Conservation (phyloP, 2,888 invertebrate species). For the Agrilus cyanescens region DNA sequence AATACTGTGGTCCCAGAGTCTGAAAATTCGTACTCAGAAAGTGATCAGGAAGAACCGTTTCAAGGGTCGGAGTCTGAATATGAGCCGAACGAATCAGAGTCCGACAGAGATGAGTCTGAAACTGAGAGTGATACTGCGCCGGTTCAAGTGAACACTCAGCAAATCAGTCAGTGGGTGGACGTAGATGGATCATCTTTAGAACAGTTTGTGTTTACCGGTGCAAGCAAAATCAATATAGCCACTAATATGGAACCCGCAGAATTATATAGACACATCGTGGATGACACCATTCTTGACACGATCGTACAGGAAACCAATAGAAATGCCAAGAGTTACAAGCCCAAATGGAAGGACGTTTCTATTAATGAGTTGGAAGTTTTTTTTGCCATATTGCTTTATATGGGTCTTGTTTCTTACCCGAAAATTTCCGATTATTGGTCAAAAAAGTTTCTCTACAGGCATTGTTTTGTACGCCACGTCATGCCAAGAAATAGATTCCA, state of each 20-base stretch:
- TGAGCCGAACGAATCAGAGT: no score
- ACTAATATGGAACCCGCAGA: not conserved
- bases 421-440: slow-evolving; percentile 4
- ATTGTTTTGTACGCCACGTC: slow-evolving; percentile 2
- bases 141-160: no score
- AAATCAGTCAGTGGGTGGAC: no score
- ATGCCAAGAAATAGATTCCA: slow-evolving; percentile 5
- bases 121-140: no score
- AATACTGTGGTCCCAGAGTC: no score
- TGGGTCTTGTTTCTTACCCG: slow-evolving; percentile 1
- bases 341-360: slow-evolving; percentile 3
- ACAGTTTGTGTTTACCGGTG: not conserved
- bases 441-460: slow-evolving; percentile 1
- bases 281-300: slow-evolving; percentile 1
- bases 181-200: no score
- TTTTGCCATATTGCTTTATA: slow-evolving; percentile 2
- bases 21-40: no score
- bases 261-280: not conserved
- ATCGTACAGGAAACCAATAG: slow-evolving; percentile 2
- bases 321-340: slow-evolving; percentile 2
- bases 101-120: no score
- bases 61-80: no score
- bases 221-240: slow-evolving; percentile 1
- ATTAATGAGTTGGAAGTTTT: slow-evolving; percentile 1
- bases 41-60: no score